Base-by-base conservation (phyloP, 37 sponge, comb jelly and placozoan species). In the Petrosia ficiformis region DNA sequence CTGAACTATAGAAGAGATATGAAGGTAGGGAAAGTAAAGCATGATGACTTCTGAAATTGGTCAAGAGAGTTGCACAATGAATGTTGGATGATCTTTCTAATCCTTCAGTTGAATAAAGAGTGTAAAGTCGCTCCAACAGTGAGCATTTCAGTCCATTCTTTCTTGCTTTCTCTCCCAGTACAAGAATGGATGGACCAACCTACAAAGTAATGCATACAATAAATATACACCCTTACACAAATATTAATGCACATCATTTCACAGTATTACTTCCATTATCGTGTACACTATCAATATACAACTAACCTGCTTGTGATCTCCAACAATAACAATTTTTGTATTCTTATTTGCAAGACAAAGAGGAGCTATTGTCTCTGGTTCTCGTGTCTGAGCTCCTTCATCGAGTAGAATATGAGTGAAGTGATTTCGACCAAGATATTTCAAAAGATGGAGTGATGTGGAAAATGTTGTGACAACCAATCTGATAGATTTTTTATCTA, bases 331-430 rank as follows among this genome's bases (percentile, higher is more conserved):
- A 58, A 90, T 81, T 21, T 66, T 80, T 57, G 90, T 85, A 25
- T 85, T 10, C 16, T 58, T 26, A 28, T 65, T 70, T 30, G 86
- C 82, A 2, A 85, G 66, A 6, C 52, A 59, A 40, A 90, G 78
- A 52, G 82, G 86, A 32, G 66, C 77, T 67, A 80, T 44, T 22
- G 76, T 44, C 37, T 90, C 90, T 32, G 90, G 85, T 73, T 90
- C 90, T 73, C 86, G 77, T 30, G 90, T 77, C 30, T 90, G 90
- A 2, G 90, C 90, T 42, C 77, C 90, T 59, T 90, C 90, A 85
- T 90, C 90, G 24, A 90, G 68, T 21, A 90, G 42, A 28, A 90
- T 90, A 65, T 90, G 86, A 33, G 90, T 78, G 40, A 85, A 82
- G 42, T 57, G 73, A 1, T 68, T 67, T 30, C 28, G 26, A 31